Evolutionary conservation across 2,888 invertebrate genomes (phyloP).

Genomic region (Anthrax anthrax): DNA sequence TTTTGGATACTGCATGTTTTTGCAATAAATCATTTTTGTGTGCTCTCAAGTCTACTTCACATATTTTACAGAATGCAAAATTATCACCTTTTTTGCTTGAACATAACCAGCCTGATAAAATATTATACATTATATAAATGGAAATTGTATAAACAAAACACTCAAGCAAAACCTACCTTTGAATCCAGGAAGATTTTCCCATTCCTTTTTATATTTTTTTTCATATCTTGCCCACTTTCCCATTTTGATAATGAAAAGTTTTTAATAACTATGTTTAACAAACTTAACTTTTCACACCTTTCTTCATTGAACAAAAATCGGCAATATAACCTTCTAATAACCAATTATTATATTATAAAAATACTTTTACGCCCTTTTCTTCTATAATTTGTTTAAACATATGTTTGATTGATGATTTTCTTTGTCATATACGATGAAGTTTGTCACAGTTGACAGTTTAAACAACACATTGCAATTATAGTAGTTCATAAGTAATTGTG

Average conservation of each 20-base stretch:
- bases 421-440: not conserved
- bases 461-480: too few species aligned
- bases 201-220: not conserved
- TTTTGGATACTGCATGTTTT: not conserved
- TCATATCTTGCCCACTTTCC: not conserved
- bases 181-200: not conserved
- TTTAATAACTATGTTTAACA: not conserved
- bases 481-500: too few species aligned
- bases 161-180: not conserved
- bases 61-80: not conserved
- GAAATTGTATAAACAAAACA: not conserved
- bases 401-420: not conserved
- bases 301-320: not conserved
- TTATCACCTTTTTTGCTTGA: not conserved
- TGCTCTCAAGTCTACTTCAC: not conserved
- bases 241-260: not conserved
- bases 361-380: too few species aligned
- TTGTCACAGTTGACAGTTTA: too few species aligned
- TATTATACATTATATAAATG: not conserved
- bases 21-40: not conserved
- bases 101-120: not conserved
- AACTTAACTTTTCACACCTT: not conserved
- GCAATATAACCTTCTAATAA: not conserved
- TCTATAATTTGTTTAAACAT: not conserved
- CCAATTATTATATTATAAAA: not conserved